These are phyloP conservation scores for Ammospiza nelsoni DNA, from an alignment of 2,113 vertebrate species.

Conservation along the genomic window DNA sequence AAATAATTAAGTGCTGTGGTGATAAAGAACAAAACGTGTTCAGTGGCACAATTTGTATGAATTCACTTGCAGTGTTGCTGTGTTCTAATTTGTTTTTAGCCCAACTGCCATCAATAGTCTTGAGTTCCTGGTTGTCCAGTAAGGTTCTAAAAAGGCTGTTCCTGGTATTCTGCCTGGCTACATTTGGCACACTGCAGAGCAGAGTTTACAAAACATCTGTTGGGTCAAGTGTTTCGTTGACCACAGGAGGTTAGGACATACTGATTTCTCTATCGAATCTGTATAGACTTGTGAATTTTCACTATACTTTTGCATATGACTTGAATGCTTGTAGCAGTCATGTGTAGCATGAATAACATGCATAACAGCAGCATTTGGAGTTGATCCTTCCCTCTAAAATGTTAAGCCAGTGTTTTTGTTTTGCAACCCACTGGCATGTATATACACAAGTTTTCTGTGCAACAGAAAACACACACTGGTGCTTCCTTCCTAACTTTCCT, in stretches of 20 bases:
- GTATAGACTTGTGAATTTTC: not conserved
- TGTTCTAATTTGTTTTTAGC: not conserved
- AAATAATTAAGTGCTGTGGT: conserved; percentile 21
- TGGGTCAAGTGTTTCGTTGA: not conserved
- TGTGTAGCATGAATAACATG: not conserved
- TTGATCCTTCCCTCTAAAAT: not conserved
- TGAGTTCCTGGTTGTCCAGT: not conserved
- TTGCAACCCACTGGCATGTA: not conserved
- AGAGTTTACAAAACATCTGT: not conserved
- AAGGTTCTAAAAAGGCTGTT: not conserved
- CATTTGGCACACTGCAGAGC: not conserved
- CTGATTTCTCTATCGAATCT: not conserved
- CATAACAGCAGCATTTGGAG: not conserved
- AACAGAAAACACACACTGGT: not conserved
- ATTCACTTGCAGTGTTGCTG: not conserved
- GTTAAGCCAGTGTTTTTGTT: not conserved
- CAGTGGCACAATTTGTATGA: not conserved
- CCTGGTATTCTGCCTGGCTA: not conserved
- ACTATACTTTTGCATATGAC: not conserved
- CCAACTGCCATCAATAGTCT: not conserved
- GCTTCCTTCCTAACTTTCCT: not conserved
- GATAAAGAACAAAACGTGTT: not conserved
- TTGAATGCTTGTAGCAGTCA: not conserved
- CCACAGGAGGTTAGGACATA: not conserved
- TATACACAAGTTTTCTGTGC: not conserved